phyloP scores from a whole-genome alignment of 2,888 invertebrate species.

The Tuta absoluta region DNA sequence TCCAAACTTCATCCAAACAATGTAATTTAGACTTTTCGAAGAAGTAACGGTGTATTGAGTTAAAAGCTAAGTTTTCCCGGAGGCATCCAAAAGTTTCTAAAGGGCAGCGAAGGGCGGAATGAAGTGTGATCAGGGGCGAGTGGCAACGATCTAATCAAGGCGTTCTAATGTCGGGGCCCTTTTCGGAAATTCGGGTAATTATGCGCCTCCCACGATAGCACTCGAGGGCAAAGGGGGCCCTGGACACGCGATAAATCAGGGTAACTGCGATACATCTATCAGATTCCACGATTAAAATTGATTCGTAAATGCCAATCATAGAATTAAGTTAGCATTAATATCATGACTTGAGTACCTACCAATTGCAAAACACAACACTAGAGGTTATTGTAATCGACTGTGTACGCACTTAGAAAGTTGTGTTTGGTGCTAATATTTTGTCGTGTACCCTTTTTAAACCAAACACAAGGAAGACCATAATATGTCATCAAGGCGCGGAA shows the following conservation, averaged over 20 bases:
- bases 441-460: neutral
- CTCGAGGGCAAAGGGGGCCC: conserved; percentile 43
- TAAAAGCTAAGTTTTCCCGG: conserved; percentile 28
- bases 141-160: conserved; percentile 57
- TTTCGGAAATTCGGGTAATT: conserved; percentile 55
- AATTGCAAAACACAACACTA: neutral
- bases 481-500: conserved; percentile 21
- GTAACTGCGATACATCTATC: conserved; percentile 56
- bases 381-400: neutral
- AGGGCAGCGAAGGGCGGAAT: conserved; percentile 30
- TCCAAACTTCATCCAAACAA: neutral
- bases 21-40: neutral
- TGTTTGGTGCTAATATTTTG: neutral
- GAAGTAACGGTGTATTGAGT: conserved; percentile 25
- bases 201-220: conserved; percentile 56
- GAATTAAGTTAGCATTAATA: neutral
- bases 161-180: conserved; percentile 48
- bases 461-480: conserved; percentile 1
- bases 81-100: conserved; percentile 29
- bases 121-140: conserved; percentile 46
- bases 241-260: conserved; percentile 63
- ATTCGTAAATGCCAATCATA: neutral
- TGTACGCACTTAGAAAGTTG: neutral
- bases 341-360: neutral
- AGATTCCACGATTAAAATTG: conserved; percentile 34